Conservation (phyloP, 2,113 vertebrate species). For the Anguilla japonica region DNA sequence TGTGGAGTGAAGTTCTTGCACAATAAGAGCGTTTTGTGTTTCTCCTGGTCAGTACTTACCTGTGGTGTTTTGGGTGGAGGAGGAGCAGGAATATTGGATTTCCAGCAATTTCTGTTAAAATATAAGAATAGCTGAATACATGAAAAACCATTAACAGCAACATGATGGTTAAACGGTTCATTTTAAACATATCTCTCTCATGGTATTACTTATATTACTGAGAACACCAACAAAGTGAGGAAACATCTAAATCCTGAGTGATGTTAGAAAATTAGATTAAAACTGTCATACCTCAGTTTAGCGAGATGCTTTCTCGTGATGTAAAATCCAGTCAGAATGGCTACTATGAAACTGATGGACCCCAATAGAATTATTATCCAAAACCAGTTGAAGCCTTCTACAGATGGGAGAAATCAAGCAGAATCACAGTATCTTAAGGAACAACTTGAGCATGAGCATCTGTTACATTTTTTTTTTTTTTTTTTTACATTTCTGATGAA, state of each 20-base stretch:
- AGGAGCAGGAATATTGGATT: conserved; percentile 22
- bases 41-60: conserved; percentile 15
- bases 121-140: neutral
- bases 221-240: neutral
- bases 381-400: neutral
- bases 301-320: conserved; percentile 31
- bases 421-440: neutral
- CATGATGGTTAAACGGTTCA: neutral
- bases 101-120: conserved; percentile 33
- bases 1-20: neutral
- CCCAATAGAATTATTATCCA: neutral
- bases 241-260: neutral
- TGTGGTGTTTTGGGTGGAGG: conserved; percentile 34
- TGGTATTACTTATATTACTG: neutral
- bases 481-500: too few relatives aligned
- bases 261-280: neutral
- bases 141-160: neutral
- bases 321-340: conserved; percentile 22
- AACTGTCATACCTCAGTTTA: conserved; percentile 43
- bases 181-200: neutral
- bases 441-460: too few relatives aligned
- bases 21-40: neutral
- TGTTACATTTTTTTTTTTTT: too few relatives aligned
- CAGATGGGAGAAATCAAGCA: neutral
- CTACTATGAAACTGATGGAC: neutral